Evolutionary conservation across 2,888 invertebrate genomes (phyloP).

Genomic region (Pyrrhosoma nymphula): DNA sequence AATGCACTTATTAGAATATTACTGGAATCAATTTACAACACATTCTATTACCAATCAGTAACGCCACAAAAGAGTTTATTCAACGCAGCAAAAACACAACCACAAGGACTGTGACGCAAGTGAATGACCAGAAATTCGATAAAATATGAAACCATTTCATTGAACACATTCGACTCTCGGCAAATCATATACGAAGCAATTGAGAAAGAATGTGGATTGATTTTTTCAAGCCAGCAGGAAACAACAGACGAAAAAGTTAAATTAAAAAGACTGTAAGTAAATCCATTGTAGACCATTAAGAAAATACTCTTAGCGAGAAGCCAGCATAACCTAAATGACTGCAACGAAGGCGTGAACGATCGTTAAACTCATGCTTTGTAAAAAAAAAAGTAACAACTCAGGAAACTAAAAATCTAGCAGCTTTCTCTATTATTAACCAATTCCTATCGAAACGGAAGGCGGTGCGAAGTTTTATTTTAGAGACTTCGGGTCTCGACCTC

Average conservation of each 20-base stretch:
- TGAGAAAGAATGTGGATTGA: not conserved
- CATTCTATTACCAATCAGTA: no score
- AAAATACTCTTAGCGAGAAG: not conserved
- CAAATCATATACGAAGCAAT: not conserved
- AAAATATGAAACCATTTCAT: not conserved
- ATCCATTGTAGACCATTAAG: not conserved
- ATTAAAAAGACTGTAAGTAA: not conserved
- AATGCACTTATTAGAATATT: no score
- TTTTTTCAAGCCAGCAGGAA: not conserved
- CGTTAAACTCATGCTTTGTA: not conserved
- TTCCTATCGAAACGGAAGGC: not conserved
- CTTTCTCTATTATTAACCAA: constrained; percentile 23
- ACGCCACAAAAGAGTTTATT: no score
- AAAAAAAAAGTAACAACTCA: not conserved
- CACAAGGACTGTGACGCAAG: not conserved
- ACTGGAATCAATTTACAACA: no score
- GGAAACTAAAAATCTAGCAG: not conserved
- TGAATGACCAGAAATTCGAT: not conserved
- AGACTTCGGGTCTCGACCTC: constrained; percentile 46
- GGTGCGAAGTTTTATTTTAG: not conserved
- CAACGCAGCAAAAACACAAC: no score
- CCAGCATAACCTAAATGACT: no score
- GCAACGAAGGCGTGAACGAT: not conserved
- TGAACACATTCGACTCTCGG: not conserved
- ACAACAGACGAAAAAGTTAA: not conserved